phyloP scores from a whole-genome alignment of 2,113 vertebrate genomes.

The Clarias magur region DNA sequence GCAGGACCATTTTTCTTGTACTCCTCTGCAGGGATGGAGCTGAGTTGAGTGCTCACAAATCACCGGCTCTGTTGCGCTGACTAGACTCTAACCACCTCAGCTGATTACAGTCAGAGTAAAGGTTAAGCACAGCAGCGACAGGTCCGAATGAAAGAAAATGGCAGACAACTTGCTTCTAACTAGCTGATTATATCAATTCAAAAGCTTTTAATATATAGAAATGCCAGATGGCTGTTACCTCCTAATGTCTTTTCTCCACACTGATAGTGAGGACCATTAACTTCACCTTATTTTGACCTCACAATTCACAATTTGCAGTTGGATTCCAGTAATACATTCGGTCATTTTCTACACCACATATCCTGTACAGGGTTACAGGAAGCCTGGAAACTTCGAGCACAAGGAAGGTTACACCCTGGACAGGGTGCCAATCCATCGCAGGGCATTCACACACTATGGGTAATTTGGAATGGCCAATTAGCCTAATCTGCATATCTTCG shows the following conservation, averaged over 20 bases:
- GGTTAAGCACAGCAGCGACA: constrained; percentile 36
- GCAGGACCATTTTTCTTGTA: constrained; percentile 4
- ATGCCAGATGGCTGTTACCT: not conserved
- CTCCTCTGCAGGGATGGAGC: not conserved
- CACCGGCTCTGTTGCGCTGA: constrained; percentile 27
- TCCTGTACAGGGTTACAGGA: no score
- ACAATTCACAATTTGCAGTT: not conserved
- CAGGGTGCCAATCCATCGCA: no score
- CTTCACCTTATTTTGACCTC: not conserved
- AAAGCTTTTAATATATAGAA: constrained; percentile 16
- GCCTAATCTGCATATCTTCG: no score
- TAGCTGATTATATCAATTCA: not conserved
- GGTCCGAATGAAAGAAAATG: not conserved
- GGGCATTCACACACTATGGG: no score
- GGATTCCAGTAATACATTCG: not conserved
- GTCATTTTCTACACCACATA: not conserved
- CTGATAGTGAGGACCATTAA: not conserved
- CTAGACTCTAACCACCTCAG: constrained; percentile 34
- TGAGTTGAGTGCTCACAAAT: constrained; percentile 21
- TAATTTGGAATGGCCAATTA: no score
- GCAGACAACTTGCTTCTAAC: not conserved
- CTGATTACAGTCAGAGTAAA: constrained; percentile 33
- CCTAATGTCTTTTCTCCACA: not conserved
- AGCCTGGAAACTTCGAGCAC: no score
- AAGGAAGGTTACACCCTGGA: no score